Base-by-base conservation (phyloP, 2,113 vertebrate genomes). In the Nipponia nippon region DNA sequence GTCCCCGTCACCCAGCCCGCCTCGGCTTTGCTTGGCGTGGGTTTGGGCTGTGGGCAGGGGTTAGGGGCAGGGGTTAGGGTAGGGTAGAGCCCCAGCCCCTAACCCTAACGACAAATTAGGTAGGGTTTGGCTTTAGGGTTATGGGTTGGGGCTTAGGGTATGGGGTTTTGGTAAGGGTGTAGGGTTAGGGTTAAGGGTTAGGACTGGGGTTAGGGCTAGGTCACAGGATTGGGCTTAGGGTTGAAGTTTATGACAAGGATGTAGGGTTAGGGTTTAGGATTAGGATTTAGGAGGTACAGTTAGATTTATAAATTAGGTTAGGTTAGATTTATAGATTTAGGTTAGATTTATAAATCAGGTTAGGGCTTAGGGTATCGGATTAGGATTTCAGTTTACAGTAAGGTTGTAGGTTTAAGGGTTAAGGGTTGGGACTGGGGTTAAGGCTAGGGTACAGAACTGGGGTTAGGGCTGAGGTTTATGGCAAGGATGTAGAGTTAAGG, bases 81-180 rank as follows among this genome's bases (percentile, higher is more conserved):
- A 16, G 67, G 40, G 34, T 3, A 16, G 79, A 61, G 27, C 22
- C 13, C 7, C 10, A 22, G 2, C 23, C 7, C 77, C 4, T 20
- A 10, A 63, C 21, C 18, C 34, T 9, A 1, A 7, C 2, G 40
- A 30, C 3, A 2, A 72, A 14, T 6, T 2, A 3, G 16, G 5
- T 23, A 3, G 29, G 46, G n/a, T 8, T 29, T 32, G 55, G 25
- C 0, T 1, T 5, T 16, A 69, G 52, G 34, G 26, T 32, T 26
- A 14, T 1, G 40, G 38, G 26, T 0, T 11, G 25, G 38, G 47
- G 23, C 2, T 61, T 11, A 19, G 76, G 81, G 25, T 7, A 6
- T 10, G 25, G 40, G 53, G 22, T 81, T 42, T 13, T 0, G n/a
- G 40, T 16, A 22, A 38, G 21, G 26, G 7, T 27, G 32, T 7